Base-by-base conservation (phyloP, 2,888 invertebrate genomes). In the Pseudolycoriella hygida region DNA sequence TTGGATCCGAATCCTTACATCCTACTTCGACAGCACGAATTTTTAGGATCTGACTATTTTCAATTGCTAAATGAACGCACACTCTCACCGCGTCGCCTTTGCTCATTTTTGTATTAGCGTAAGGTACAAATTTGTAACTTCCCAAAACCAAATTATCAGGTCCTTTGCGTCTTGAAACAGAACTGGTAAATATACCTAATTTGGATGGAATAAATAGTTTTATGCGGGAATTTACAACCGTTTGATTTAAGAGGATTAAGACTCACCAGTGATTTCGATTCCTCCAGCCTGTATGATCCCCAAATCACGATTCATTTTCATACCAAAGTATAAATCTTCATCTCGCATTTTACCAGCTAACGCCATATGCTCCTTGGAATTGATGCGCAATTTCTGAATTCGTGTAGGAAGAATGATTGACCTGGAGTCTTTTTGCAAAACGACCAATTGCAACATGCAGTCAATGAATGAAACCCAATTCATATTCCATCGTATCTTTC, bases 401-500 rank as follows among this genome's bases (percentile, higher is more conserved):
- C 80, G 72, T 1, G 83, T 85, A 0, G 89, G 88, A 0, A 87
- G 72, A 55, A 77, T 71, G 3, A 87, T 71, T 3, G 77, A 73
- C 19, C 83, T 71, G 1, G 77, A 73, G 50, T 79, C 76, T 46
- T 30, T 40, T 17, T 8, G 18, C 17, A 43, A 34, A 44, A 85
- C 73, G 55, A 74, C 72, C 55, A 81, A 72, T 59, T 89, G 88
- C 5, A 89, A 68, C 76, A 88, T 78, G 41, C 80, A 79, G 63
- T 88, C 88, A 65, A 88, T 70, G 62, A 84, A 83, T 2, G 80
- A 73, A 15, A 81, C 75, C 86, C 87, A 89, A 62, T 83, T 81
- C 54, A 75, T 76, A 42, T 71, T 68, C 84, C 84, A 86, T 34
- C 66, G 55, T 18, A 93, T 69, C 56, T 74, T 68, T 43, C 87